Evolutionary conservation across 2,797 vertebrate species (phyloP).

Genomic region (Acestrorhynchus altus): DNA sequence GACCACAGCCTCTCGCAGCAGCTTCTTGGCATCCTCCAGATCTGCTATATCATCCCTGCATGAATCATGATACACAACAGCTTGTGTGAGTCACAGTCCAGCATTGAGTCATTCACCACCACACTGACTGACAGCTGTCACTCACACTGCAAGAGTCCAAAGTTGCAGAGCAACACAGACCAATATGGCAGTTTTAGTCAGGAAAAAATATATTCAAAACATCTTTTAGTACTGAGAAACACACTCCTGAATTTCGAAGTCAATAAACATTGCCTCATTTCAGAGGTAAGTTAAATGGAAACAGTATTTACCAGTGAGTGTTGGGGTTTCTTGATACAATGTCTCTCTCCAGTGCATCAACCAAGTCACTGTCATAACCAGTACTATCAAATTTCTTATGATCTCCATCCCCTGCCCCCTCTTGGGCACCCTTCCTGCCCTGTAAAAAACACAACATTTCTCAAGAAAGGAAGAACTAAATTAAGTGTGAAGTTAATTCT

Average conservation of each 20-base stretch:
- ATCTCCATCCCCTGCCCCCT: constrained; percentile 82
- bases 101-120: constrained; percentile 44
- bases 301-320: constrained; percentile 86
- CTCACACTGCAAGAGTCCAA: constrained; percentile 4
- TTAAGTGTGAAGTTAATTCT: too few species aligned
- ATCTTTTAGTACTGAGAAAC: not conserved
- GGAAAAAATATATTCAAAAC: not conserved
- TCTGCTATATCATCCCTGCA: constrained; percentile 96
- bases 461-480: too few species aligned
- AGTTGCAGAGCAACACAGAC: not conserved
- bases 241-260: not conserved
- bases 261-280: not conserved
- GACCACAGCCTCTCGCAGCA: constrained; percentile 96
- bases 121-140: constrained; percentile 34
- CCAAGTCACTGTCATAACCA: constrained; percentile 91
- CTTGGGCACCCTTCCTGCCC: constrained; percentile 86
- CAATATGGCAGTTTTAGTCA: not conserved
- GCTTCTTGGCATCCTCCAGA: constrained; percentile 96
- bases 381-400: constrained; percentile 90
- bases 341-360: constrained; percentile 94
- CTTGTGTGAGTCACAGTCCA: constrained; percentile 38
- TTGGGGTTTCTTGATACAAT: constrained; percentile 96
- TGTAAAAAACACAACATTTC: constrained; percentile 59
- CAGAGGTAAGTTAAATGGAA: not conserved
- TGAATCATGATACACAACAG: constrained; percentile 39